Evolutionary conservation across 2,797 vertebrate genomes (phyloP).

Genomic region (Phaenicophaeus curvirostris): DNA sequence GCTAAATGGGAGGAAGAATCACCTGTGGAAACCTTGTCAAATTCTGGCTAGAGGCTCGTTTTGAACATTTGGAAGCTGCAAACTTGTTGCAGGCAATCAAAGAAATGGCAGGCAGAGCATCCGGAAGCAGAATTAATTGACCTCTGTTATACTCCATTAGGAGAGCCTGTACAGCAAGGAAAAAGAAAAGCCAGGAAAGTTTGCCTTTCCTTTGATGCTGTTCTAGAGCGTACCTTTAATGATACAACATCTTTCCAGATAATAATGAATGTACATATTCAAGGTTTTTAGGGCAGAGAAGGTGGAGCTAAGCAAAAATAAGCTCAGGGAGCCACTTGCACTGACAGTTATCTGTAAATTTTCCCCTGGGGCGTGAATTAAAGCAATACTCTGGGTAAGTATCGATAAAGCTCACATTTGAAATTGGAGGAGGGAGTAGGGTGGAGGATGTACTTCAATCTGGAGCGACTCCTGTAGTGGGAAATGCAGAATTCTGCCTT

Average conservation of each 20-base stretch:
- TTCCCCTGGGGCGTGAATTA: not conserved
- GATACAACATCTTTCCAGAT: not conserved
- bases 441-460: not conserved
- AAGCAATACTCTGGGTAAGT: not conserved
- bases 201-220: not conserved
- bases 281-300: not conserved
- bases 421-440: no score
- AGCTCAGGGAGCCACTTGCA: not conserved
- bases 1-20: not conserved
- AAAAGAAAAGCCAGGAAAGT: not conserved
- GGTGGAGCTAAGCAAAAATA: not conserved
- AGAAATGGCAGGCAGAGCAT: not conserved
- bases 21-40: not conserved
- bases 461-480: not conserved
- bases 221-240: not conserved
- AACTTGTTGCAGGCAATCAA: conserved; percentile 12
- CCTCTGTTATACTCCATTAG: not conserved
- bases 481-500: not conserved
- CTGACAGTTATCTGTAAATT: not conserved
- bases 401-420: not conserved
- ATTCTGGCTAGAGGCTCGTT: not conserved
- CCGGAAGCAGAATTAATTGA: not conserved
- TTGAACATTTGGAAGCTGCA: not conserved
- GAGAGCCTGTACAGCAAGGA: not conserved
- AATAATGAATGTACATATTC: not conserved